Evolutionary conservation across 2,888 invertebrate species (phyloP).

Genomic region (Philhelius pedissequus): DNA sequence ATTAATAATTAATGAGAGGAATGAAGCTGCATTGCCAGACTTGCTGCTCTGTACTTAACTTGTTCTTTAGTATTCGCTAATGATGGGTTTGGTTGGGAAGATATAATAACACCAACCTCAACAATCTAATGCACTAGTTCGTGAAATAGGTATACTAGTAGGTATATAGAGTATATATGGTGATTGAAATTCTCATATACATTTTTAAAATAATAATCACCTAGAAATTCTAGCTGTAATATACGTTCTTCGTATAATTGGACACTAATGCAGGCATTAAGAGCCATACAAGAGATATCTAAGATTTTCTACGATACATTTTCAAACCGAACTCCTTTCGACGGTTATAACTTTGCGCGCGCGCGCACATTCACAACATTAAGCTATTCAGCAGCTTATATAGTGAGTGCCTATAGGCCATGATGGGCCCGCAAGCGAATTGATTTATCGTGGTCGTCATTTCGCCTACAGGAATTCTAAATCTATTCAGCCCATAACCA

Average conservation of each 20-base stretch:
- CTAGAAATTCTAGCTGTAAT: constrained; percentile 18
- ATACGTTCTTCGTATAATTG: constrained; percentile 45
- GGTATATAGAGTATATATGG: background rate
- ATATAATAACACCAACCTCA: background rate
- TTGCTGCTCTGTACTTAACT: constrained; percentile 28
- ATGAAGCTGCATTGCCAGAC: background rate
- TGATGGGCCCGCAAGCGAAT: constrained; percentile 22
- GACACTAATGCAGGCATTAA: constrained; percentile 53
- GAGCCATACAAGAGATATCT: constrained; percentile 36
- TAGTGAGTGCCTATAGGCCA: too few relatives aligned
- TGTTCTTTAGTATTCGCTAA: constrained; percentile 43
- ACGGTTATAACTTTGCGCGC: background rate
- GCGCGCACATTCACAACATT: constrained; percentile 21
- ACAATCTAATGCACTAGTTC: constrained; percentile 20
- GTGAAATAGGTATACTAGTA: too few relatives aligned
- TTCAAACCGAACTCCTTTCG: background rate
- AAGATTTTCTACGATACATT: background rate
- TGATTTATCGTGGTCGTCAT: constrained; percentile 41
- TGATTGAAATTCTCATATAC: constrained; percentile 26
- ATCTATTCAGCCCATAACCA: background rate
- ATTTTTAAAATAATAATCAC: constrained; percentile 57
- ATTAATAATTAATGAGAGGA: constrained; percentile 54
- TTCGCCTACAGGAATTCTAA: constrained; percentile 34
- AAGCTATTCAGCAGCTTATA: constrained; percentile 42
- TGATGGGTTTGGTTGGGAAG: constrained; percentile 43